Evolutionary conservation across 2,888 invertebrate genomes (phyloP).

Genomic region (Caenorhabditis angaria): DNA sequence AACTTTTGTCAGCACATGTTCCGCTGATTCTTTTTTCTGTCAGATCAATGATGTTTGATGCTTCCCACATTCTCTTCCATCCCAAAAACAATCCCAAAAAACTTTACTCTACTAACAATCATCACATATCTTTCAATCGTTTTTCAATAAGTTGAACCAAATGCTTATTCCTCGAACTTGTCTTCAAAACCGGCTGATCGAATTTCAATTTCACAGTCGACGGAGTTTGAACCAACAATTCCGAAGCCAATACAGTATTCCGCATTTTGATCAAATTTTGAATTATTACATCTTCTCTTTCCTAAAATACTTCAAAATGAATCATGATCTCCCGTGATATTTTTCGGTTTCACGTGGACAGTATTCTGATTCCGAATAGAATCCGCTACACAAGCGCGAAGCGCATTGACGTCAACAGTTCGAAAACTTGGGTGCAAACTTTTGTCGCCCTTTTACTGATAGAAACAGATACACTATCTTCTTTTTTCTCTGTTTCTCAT

Average conservation of each 20-base stretch:
- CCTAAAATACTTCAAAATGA: not conserved
- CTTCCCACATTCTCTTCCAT: no score
- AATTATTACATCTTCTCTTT: not conserved
- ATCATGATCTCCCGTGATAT: no score
- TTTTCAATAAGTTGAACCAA: not conserved
- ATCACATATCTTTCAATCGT: not conserved
- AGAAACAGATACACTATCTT: not conserved
- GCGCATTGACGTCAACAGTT: slow-evolving; percentile 33
- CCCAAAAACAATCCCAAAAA: no score
- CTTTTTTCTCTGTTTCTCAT: not conserved
- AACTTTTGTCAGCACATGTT: no score
- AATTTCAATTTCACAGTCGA: not conserved
- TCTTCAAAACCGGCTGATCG: not conserved
- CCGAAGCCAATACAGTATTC: not conserved
- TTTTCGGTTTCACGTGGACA: no score
- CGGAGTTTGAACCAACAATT: slow-evolving; percentile 9
- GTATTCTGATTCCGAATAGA: no score
- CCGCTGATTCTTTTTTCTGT: no score
- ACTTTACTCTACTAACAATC: not conserved
- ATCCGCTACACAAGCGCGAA: slow-evolving; percentile 22
- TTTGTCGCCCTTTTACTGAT: not conserved
- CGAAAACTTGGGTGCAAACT: slow-evolving; percentile 13
- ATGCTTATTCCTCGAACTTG: not conserved
- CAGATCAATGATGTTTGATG: no score
- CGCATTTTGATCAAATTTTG: slow-evolving; percentile 4